Conservation (phyloP, 2,113 vertebrate species). For the Sitta europaea region DNA sequence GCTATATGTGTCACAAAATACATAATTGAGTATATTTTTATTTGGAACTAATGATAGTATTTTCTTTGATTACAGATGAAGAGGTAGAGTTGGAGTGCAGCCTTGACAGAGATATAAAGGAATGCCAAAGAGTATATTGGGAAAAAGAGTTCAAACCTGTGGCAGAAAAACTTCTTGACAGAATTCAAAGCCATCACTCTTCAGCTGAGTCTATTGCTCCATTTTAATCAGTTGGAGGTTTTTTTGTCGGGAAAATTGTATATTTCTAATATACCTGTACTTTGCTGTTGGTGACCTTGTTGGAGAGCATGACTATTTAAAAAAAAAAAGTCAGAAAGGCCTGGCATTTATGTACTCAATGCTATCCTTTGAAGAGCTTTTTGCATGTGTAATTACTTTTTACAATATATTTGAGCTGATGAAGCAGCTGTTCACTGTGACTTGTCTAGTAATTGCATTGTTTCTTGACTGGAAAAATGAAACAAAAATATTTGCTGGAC, state of each 20-base stretch:
- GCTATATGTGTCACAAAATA: neutral
- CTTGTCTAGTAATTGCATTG: neutral
- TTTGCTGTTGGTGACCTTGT: neutral
- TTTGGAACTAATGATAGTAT: neutral
- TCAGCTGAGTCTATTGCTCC: slow-evolving; percentile 14
- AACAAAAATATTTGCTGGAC: neutral
- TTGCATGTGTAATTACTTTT: neutral
- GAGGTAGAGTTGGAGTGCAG: slow-evolving; percentile 73
- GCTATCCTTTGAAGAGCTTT: neutral
- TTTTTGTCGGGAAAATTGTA: neutral
- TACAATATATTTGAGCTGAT: neutral
- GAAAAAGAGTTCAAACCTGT: slow-evolving; percentile 89
- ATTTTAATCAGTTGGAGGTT: neutral
- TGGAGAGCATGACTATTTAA: neutral
- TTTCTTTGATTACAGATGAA: slow-evolving; percentile 77
- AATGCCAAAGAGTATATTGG: slow-evolving; percentile 82
- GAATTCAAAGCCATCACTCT: slow-evolving; percentile 65
- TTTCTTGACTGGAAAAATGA: neutral
- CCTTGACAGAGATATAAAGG: slow-evolving; percentile 68
- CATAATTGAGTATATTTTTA: neutral
- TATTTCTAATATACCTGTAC: neutral
- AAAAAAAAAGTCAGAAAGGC: neutral
- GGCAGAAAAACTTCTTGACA: slow-evolving; percentile 81
- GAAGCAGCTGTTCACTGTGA: neutral
- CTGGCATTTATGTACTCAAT: neutral